Evolutionary conservation across 23 tunicate species (phyloP).

Genomic region (Styela plicata): DNA sequence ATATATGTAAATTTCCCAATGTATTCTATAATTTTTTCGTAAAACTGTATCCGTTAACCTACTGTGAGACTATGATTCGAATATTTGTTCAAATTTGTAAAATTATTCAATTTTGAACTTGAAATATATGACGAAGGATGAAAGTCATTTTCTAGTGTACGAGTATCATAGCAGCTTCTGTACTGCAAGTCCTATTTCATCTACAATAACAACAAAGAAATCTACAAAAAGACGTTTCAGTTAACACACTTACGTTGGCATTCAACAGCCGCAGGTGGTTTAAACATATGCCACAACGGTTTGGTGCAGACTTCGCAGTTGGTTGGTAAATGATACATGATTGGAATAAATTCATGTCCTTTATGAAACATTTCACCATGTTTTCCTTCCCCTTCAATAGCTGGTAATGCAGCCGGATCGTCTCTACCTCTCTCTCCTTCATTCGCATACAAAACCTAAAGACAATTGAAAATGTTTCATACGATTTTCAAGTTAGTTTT

Average conservation of each 20-base stretch:
- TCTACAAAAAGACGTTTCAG: too few relatives aligned
- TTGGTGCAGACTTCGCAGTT: constrained; percentile 89
- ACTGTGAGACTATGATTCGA: too few relatives aligned
- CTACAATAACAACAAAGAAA: too few relatives aligned
- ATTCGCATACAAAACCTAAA: constrained; percentile 76
- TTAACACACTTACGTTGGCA: constrained; percentile 83
- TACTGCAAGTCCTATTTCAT: too few relatives aligned
- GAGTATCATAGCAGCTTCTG: too few relatives aligned
- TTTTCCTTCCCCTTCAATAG: constrained; percentile 49
- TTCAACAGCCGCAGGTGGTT: constrained; percentile 90
- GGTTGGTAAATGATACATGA: constrained; percentile 90
- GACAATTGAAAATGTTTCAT: too few relatives aligned
- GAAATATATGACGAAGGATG: neutral
- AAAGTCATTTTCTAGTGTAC: too few relatives aligned
- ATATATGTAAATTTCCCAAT: too few relatives aligned
- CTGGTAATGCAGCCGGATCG: constrained; percentile 30
- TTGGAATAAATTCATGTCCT: constrained; percentile 87
- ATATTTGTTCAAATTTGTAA: too few relatives aligned
- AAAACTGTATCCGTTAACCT: too few relatives aligned
- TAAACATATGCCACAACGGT: constrained; percentile 90
- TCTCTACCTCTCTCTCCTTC: constrained; percentile 64
- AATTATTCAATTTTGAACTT: neutral
- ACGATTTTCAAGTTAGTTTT: too few relatives aligned
- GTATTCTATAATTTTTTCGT: too few relatives aligned
- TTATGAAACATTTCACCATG: constrained; percentile 55